A percentile compares a stretch with the other conserved stretches of the same genome.
Conservation (phyloP, 2,113 vertebrate species). For the Crotophaga sulcirostris region DNA sequence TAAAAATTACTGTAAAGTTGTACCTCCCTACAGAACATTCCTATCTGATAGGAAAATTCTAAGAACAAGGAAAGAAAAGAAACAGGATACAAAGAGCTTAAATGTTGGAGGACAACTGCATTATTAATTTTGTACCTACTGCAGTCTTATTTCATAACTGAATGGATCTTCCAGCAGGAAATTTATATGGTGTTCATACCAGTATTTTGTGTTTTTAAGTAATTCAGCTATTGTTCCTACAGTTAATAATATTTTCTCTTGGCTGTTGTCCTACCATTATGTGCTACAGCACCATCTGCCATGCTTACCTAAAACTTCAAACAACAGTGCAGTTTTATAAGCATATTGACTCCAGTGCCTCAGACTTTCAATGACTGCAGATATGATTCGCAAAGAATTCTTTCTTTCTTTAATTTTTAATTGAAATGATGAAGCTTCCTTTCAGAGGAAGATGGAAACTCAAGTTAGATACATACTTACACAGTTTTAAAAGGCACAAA, state of each 20-base stretch:
- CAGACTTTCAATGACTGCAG: conserved; percentile 88
- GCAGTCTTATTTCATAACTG: neutral
- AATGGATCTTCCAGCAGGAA: neutral
- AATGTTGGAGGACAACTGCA: neutral
- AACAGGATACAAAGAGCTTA: neutral
- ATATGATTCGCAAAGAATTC: conserved; percentile 86
- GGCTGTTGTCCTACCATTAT: neutral
- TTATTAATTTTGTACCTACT: neutral
- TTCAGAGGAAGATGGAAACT: conserved; percentile 12
- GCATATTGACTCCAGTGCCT: conserved; percentile 89
- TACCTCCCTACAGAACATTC: neutral
- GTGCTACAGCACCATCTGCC: neutral
- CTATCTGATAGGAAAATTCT: neutral
- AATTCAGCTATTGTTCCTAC: neutral
- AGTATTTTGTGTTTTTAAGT: neutral
- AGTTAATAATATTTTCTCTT: neutral
- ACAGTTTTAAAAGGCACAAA: neutral
- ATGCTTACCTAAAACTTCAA: conserved; percentile 91
- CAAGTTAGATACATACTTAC: neutral
- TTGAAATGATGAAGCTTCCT: conserved; percentile 64
- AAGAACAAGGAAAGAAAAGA: neutral
- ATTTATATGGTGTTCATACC: neutral
- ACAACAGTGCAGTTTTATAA: conserved; percentile 80
- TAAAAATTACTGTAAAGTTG: neutral
- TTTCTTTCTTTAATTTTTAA: conserved; percentile 72